Conservation (phyloP, 2,888 invertebrate species). For the Limnephilus auricula region DNA sequence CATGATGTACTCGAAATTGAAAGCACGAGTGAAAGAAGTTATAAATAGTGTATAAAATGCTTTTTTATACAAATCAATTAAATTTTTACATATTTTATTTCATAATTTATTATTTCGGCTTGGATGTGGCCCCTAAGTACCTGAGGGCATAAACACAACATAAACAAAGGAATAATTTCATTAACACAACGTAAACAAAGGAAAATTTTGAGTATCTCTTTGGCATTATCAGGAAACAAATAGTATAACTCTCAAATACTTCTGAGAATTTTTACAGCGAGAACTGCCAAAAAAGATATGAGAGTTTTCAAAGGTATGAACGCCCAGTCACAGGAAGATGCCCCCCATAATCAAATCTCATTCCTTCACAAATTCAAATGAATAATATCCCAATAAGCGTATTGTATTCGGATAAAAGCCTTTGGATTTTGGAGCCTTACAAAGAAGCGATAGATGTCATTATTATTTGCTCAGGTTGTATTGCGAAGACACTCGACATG, state of each 20-base stretch:
- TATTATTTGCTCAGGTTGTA: constrained; percentile 35
- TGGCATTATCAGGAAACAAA: not conserved
- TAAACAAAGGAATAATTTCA: not conserved
- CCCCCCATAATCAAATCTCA: not conserved
- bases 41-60: too few species aligned
- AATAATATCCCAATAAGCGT: not conserved
- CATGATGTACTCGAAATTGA: too few species aligned
- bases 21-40: too few species aligned
- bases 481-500: constrained; percentile 33
- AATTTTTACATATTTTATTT: too few species aligned
- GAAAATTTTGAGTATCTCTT: not conserved
- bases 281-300: not conserved
- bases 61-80: too few species aligned
- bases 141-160: too few species aligned
- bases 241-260: too few species aligned
- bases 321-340: too few species aligned
- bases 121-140: too few species aligned
- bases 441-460: constrained; percentile 32
- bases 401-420: not conserved
- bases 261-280: not conserved
- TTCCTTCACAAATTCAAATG: not conserved
- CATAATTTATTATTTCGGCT: too few species aligned
- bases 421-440: not conserved
- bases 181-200: too few species aligned
- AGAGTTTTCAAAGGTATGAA: not conserved